Base-by-base conservation (phyloP, 2,888 invertebrate genomes). In the Melipona beecheii region DNA sequence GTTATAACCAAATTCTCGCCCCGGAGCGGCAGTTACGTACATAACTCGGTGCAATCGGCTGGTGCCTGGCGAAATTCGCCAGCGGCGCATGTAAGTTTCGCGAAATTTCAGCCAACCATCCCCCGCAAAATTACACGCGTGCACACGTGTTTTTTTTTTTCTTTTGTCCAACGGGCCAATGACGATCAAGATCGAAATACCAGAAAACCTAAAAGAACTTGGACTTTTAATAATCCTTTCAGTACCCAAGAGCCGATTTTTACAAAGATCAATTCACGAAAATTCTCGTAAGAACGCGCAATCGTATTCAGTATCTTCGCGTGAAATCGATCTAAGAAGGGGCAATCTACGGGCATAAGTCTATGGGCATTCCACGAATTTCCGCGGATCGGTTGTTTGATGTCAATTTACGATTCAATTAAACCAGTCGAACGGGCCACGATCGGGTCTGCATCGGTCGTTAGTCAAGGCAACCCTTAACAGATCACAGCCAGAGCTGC, bases 391-490 rank as follows among this genome's bases (percentile, higher is more conserved):
- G 43, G 74, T 71, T 78, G 85, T 77, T 85, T 75, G 81, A 81
- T 56, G 81, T 75, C 81, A 62, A 85, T 85, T 84, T 81, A 85
- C 86, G 80, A 83, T 83, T 84, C 89, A 86, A 90, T 90, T 86
- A 86, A 89, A 87, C 76, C 72, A 78, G 79, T 83, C 86, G 87
- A 90, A 89, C 87, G 85, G 85, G 83, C 83, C 86, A 78, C 82
- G 83, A 86, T 84, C 75, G 76, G 9, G 50, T 50, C 60, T 15
- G 69, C 62, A 74, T 68, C 54, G 76, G 83, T 84, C 83, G 86
- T 83, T 85, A 87, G 86, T 86, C 89, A 86, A 85, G 85, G 70
- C 84, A 74, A 75, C 66, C 80, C 82, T 78, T 69, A 72, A 76
- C 81, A 76, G 79, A 73, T 86, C 84, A 79, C 73, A 56, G 58